These are phyloP conservation scores for Parascotia fuliginaria DNA, from an alignment of 2,888 invertebrate genomes.

Conservation along the genomic window DNA sequence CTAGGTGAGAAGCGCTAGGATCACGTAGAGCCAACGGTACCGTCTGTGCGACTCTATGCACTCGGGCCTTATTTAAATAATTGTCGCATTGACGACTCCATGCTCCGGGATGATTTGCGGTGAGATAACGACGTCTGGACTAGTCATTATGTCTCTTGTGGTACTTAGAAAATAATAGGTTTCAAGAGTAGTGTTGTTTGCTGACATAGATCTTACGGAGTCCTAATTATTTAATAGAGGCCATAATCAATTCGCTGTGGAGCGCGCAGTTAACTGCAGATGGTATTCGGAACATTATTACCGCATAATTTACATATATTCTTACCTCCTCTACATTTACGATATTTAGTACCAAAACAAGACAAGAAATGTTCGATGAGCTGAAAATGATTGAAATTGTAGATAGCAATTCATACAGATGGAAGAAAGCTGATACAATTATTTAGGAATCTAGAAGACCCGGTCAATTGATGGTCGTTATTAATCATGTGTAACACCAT, in stretches of 20 bases:
- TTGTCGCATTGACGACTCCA: conserved; percentile 56
- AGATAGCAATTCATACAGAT: conserved; percentile 56
- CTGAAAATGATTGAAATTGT: conserved; percentile 51
- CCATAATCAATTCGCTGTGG: conserved; percentile 3
- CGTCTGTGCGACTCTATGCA: conserved; percentile 53
- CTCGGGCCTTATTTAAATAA: conserved; percentile 73
- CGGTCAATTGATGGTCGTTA: conserved; percentile 67
- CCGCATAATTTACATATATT: conserved; percentile 31
- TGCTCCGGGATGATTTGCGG: conserved; percentile 54
- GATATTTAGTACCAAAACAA: conserved; percentile 49
- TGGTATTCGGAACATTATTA: conserved; percentile 19
- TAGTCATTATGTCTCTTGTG: conserved; percentile 37
- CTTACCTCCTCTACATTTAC: conserved; percentile 43
- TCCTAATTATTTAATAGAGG: conserved; percentile 28
- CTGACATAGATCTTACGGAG: conserved; percentile 25
- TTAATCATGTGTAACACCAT: conserved; percentile 64
- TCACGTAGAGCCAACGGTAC: conserved; percentile 80
- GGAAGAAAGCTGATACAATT: conserved; percentile 72
- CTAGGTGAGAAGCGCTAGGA: conserved; percentile 61
- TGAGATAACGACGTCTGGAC: conserved; percentile 49
- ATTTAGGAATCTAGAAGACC: conserved; percentile 71
- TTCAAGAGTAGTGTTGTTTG: conserved; percentile 25
- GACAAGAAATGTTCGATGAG: conserved; percentile 50
- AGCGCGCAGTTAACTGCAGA: conserved; percentile 8
- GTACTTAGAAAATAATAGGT: conserved; percentile 34